Percentiles rank a stretch among this genome's conserved stretches.
phyloP scores from a whole-genome alignment of 2,888 invertebrate genomes.

The Sipha maydis region DNA sequence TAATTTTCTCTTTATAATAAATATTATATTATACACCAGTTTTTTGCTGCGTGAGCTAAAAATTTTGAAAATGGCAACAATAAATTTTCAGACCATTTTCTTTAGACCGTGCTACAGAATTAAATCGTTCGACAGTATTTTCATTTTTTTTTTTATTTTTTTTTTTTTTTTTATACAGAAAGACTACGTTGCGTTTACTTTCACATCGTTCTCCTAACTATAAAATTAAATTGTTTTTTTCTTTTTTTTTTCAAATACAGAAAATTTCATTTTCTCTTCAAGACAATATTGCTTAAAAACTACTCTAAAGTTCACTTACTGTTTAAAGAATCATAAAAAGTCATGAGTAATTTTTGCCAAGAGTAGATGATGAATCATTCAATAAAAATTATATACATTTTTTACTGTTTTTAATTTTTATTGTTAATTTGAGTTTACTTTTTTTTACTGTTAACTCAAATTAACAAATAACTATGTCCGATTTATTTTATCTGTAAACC shows the following conservation, averaged over 20 bases:
- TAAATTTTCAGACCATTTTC: neutral
- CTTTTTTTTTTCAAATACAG: neutral
- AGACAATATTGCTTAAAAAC: neutral
- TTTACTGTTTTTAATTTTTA: neutral
- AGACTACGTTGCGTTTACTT: neutral
- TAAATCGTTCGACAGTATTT: neutral
- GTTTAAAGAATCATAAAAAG: constrained; percentile 4
- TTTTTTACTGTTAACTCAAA: neutral
- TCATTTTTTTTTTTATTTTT: neutral
- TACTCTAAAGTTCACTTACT: neutral
- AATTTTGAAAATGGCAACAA: neutral
- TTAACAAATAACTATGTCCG: neutral
- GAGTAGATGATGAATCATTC: constrained; percentile 11
- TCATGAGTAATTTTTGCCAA: neutral
- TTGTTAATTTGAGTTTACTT: neutral
- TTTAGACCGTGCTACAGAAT: neutral
- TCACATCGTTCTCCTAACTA: neutral
- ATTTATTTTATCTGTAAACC: neutral
- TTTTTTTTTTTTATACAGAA: neutral
- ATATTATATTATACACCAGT: too few species aligned
- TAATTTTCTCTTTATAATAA: too few species aligned
- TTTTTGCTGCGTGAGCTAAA: neutral
- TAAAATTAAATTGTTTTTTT: constrained; percentile 22
- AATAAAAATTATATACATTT: neutral
- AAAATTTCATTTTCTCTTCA: neutral